A percentile compares a stretch with the other conserved stretches of the same genome.
These are phyloP conservation scores for Drosophila murphyi DNA, from an alignment of 1,140 invertebrate genomes.

Conservation along the genomic window DNA sequence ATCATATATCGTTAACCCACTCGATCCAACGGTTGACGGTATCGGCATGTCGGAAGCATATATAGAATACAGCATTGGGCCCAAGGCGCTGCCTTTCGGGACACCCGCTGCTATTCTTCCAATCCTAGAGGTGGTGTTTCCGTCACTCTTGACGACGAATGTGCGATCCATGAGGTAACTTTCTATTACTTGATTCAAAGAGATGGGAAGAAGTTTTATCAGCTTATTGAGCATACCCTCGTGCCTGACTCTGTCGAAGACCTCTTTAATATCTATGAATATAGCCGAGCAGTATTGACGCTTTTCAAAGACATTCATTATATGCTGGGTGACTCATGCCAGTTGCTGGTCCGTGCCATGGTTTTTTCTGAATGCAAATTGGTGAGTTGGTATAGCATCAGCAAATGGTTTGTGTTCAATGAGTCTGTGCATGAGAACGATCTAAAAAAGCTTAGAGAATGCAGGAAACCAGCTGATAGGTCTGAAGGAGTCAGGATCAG, in stretches of 20 bases:
- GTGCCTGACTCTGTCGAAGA: constrained; percentile 35
- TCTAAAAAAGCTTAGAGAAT: constrained; percentile 24
- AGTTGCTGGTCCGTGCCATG: constrained; percentile 23
- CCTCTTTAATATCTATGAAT: constrained; percentile 24
- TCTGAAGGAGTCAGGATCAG: background rate
- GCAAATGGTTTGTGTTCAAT: background rate
- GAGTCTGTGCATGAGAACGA: background rate
- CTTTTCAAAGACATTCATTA: constrained; percentile 4
- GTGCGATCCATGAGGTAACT: constrained; percentile 12
- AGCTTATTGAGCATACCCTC: constrained; percentile 14
- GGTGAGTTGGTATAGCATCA: constrained; percentile 12
- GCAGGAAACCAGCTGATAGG: constrained; percentile 20
- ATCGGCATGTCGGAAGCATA: constrained; percentile 2
- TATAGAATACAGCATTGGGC: constrained; percentile 18
- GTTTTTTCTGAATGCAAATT: constrained; percentile 22
- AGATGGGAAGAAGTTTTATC: constrained; percentile 8
- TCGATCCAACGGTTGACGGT: too few relatives aligned
- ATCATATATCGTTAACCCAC: too few relatives aligned
- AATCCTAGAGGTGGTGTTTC: background rate
- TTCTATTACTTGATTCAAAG: background rate
- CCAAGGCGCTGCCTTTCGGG: constrained; percentile 30
- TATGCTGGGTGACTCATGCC: background rate
- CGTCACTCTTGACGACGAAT: constrained; percentile 3
- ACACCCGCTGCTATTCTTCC: constrained; percentile 16
- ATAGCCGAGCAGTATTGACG: constrained; percentile 19